Percentiles rank a stretch among this genome's conserved stretches.
Conservation (phyloP, 1,140 invertebrate genomes). For the Fopius arisanus region DNA sequence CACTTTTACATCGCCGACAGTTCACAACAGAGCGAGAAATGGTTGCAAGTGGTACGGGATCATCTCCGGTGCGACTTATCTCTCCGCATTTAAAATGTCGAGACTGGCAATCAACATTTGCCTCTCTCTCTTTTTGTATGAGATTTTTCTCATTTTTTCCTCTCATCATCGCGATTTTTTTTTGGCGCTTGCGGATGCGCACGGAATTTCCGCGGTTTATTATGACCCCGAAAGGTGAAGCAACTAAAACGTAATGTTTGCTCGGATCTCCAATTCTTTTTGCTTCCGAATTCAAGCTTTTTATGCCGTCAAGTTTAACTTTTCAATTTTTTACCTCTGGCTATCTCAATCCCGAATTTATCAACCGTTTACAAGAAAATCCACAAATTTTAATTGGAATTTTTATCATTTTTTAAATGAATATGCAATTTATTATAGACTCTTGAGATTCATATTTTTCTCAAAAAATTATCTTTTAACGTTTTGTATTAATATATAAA, state of each 20-base stretch:
- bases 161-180: not conserved
- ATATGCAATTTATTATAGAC: too few relatives aligned
- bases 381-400: too few relatives aligned
- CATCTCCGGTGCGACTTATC: constrained; percentile 22
- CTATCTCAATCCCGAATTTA: too few relatives aligned
- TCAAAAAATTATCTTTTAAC: too few relatives aligned
- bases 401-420: too few relatives aligned
- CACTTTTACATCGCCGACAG: constrained; percentile 12
- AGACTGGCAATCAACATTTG: constrained; percentile 22
- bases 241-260: constrained; percentile 6
- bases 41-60: constrained; percentile 12
- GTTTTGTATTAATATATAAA: too few relatives aligned
- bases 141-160: not conserved
- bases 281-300: not conserved
- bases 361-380: too few relatives aligned
- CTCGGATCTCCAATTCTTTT: not conserved
- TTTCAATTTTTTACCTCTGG: too few relatives aligned
- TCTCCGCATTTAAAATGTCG: constrained; percentile 27
- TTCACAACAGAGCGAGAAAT: constrained; percentile 1
- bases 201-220: constrained; percentile 18
- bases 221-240: constrained; percentile 3
- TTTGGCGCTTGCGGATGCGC: constrained; percentile 2
- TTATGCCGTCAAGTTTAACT: not conserved
- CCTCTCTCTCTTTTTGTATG: not conserved
- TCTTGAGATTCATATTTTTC: too few relatives aligned